These are phyloP conservation scores for Grammomys dolichurus DNA, from an alignment of 2,113 vertebrate genomes.

Conservation along the genomic window DNA sequence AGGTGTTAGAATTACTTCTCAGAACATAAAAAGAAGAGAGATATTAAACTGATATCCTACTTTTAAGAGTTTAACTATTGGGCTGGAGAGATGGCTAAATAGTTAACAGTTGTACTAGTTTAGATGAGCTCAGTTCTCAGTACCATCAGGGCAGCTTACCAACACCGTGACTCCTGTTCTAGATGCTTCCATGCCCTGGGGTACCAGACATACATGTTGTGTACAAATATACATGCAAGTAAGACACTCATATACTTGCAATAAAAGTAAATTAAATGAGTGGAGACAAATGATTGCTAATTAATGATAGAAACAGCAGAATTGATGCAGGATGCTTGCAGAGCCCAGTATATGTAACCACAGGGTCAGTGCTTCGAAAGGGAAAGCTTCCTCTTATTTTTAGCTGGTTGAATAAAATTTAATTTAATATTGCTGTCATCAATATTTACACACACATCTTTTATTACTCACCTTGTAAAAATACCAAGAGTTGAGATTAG, in stretches of 20 bases:
- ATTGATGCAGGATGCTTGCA: not conserved
- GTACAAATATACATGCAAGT: not conserved
- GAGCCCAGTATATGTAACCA: not conserved
- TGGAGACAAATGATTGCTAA: slow-evolving; percentile 33
- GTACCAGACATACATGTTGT: not conserved
- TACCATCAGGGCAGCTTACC: not conserved
- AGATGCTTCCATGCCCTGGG: not conserved
- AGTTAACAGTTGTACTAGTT: not conserved
- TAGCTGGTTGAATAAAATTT: not conserved
- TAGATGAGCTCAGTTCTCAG: not conserved
- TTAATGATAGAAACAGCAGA: slow-evolving; percentile 41
- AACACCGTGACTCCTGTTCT: not conserved
- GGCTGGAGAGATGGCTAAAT: not conserved
- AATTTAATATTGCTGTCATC: slow-evolving; percentile 13
- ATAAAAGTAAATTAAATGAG: not conserved
- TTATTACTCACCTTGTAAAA: slow-evolving; percentile 40
- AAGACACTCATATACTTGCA: not conserved
- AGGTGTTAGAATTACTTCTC: not conserved
- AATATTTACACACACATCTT: not conserved
- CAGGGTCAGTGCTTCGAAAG: not conserved
- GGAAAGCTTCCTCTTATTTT: slow-evolving; percentile 3
- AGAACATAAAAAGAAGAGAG: slow-evolving; percentile 4
- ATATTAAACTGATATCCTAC: slow-evolving; percentile 8
- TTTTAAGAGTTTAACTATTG: slow-evolving; percentile 49
- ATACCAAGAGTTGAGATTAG: not conserved